Base-by-base conservation (phyloP, 2,888 invertebrate genomes). In the Camptogramma bilineatum region DNA sequence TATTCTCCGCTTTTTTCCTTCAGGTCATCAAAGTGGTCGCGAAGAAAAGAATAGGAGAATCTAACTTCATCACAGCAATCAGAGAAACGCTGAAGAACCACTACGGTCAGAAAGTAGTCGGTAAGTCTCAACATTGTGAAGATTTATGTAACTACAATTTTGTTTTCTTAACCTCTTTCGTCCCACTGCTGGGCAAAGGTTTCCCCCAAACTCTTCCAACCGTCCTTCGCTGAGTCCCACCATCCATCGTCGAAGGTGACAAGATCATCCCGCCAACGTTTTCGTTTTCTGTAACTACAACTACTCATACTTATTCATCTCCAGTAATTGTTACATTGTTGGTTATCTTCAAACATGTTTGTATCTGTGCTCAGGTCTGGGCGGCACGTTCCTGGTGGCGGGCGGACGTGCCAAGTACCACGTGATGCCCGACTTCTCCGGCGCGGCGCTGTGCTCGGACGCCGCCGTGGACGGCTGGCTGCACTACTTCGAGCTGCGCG, bases 401-500 rank as follows among this genome's bases (percentile, higher is more conserved):
- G 75, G 94, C 95, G 71, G 99, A 99, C 0, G 95, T 95, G 82
- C 97, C 95, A 96, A 97, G 84, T 96, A 97, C 83, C 99, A 99
- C 91, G 96, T 99, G 70, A 99, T 99, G 99, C 97, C 97, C 42
- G 98, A 98, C 84, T 99, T 99, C 90, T 97, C 98, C 0, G 82
- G 90, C 64, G 93, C 91, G 1, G 96, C 98, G 18, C 88, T 99
- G 58, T 93, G 94, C 58, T 94, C 94, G 10, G 96, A 97, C 75
- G 94, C 94, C 7, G 96, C 96, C 76, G 94, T 99, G 17, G 96
- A 98, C 82, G 83, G 94, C 51, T 99, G 99, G 99, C 93, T 99
- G 68, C 95, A 96, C 82, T 99, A 97, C 89, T 99, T 96, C 88
- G 95, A 98, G 72, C 97, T 99, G 97, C 94, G 95, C 54, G 97